Conservation (phyloP, 1,140 invertebrate species). For the Heterodera schachtii region DNA sequence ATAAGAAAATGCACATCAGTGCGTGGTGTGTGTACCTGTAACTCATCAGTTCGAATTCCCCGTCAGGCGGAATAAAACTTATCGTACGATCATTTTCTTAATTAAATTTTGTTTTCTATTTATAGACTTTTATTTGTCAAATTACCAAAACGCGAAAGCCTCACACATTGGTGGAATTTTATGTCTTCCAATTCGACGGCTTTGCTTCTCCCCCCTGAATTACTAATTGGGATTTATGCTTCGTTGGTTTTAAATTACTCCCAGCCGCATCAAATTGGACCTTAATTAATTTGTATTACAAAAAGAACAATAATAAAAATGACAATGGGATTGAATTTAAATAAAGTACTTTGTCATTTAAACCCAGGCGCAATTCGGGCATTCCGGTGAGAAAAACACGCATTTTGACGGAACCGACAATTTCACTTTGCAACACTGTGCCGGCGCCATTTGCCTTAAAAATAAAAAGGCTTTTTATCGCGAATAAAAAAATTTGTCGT, state of each 20-base stretch:
- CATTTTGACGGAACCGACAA: slow-evolving; percentile 99
- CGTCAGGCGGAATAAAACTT: slow-evolving; percentile 82
- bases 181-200: slow-evolving; percentile 98
- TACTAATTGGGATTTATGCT: slow-evolving; percentile 18
- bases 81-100: slow-evolving; percentile 83
- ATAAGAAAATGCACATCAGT: background rate
- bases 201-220: slow-evolving; percentile 84
- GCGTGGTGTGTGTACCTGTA: slow-evolving; percentile 72
- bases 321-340: slow-evolving; percentile 74
- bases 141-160: slow-evolving; percentile 81
- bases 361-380: slow-evolving; percentile 94
- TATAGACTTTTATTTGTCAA: slow-evolving; percentile 71
- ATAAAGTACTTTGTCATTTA: slow-evolving; percentile 98
- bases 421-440: slow-evolving; percentile 94
- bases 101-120: slow-evolving; percentile 78
- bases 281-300: slow-evolving; percentile 69
- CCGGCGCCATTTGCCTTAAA: slow-evolving; percentile 89
- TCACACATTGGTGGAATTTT: slow-evolving; percentile 99
- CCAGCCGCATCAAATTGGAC: slow-evolving; percentile 77
- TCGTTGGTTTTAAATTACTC: slow-evolving; percentile 26
- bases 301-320: slow-evolving; percentile 22
- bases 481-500: slow-evolving; percentile 5
- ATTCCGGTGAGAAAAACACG: slow-evolving; percentile 98
- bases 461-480: slow-evolving; percentile 1
- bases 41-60: slow-evolving; percentile 99